These are phyloP conservation scores for Blennius ocellaris DNA, from an alignment of 2,113 vertebrate genomes.

Conservation along the genomic window DNA sequence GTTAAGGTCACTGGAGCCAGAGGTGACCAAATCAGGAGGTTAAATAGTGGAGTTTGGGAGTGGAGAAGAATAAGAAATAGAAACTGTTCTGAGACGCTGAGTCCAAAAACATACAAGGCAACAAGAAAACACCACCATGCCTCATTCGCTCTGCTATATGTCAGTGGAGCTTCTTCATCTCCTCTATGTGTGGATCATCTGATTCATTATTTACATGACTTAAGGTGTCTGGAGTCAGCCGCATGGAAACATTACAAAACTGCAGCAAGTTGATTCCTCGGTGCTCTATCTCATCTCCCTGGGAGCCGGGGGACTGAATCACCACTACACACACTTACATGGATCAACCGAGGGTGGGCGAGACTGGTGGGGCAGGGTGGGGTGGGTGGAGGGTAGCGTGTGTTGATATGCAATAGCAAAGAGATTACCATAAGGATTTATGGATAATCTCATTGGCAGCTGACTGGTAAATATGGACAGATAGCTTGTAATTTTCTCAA, in stretches of 20 bases:
- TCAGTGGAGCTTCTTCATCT: slow-evolving; percentile 56
- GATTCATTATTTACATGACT: slow-evolving; percentile 84
- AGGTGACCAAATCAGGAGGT: slow-evolving; percentile 64
- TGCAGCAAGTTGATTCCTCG: slow-evolving; percentile 75
- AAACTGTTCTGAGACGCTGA: background rate
- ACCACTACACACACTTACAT: slow-evolving; percentile 66
- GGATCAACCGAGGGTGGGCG: slow-evolving; percentile 54
- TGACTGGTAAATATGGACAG: slow-evolving; percentile 76
- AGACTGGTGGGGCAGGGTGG: background rate
- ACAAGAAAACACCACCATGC: slow-evolving; percentile 28
- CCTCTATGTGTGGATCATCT: slow-evolving; percentile 59
- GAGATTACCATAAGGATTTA: slow-evolving; percentile 73
- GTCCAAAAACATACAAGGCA: slow-evolving; percentile 13
- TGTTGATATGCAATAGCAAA: slow-evolving; percentile 64
- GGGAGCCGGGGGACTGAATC: slow-evolving; percentile 61
- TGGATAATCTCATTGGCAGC: slow-evolving; percentile 83
- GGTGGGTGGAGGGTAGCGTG: slow-evolving; percentile 30
- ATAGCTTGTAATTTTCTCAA: slow-evolving; percentile 52
- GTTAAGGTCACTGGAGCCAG: slow-evolving; percentile 64
- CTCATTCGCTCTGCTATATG: slow-evolving; percentile 50
- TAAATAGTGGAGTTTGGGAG: slow-evolving; percentile 64
- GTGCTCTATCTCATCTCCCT: slow-evolving; percentile 59
- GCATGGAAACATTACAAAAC: slow-evolving; percentile 79
- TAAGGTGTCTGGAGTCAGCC: slow-evolving; percentile 74
- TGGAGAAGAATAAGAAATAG: slow-evolving; percentile 2